Evolutionary conservation across 2,888 invertebrate species (phyloP).

Genomic region (Mesorhabditis sp.): DNA sequence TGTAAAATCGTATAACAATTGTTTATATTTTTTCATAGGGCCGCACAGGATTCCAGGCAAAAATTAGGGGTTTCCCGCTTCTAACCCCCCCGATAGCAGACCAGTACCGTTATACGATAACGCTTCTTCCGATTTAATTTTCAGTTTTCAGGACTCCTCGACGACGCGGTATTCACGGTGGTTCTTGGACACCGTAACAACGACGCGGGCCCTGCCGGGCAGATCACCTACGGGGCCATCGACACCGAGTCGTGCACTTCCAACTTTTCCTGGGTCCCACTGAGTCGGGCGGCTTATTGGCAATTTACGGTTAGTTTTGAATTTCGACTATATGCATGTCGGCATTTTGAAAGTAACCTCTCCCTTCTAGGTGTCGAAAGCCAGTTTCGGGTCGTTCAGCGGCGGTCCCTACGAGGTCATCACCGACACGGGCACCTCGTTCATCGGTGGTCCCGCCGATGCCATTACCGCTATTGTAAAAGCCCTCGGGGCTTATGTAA

Average conservation of each 20-base stretch:
- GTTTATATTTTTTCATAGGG: too few species aligned
- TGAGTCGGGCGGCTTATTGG: background rate
- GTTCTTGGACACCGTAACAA: constrained; percentile 20
- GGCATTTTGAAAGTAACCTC: too few species aligned
- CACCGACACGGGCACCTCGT: background rate
- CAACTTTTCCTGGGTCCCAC: constrained; percentile 16
- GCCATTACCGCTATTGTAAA: background rate
- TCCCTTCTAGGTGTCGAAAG: constrained; percentile 13
- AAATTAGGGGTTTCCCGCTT: too few species aligned
- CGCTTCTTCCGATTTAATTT: too few species aligned
- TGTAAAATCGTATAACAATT: too few species aligned
- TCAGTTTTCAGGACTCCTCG: constrained; percentile 17
- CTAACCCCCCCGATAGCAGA: too few species aligned
- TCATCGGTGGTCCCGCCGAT: background rate
- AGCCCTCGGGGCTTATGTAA: background rate
- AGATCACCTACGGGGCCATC: constrained; percentile 31
- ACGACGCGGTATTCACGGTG: constrained; percentile 31
- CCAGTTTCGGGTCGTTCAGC: background rate
- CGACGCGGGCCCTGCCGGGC: constrained; percentile 22
- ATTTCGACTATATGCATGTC: background rate
- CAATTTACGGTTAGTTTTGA: background rate
- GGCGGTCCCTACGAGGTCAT: background rate
- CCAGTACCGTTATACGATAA: too few species aligned
- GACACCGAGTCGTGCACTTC: constrained; percentile 46
- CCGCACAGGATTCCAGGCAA: too few species aligned